phyloP scores from a whole-genome alignment of 1,140 invertebrate species.

The Odontomachus brunneus region DNA sequence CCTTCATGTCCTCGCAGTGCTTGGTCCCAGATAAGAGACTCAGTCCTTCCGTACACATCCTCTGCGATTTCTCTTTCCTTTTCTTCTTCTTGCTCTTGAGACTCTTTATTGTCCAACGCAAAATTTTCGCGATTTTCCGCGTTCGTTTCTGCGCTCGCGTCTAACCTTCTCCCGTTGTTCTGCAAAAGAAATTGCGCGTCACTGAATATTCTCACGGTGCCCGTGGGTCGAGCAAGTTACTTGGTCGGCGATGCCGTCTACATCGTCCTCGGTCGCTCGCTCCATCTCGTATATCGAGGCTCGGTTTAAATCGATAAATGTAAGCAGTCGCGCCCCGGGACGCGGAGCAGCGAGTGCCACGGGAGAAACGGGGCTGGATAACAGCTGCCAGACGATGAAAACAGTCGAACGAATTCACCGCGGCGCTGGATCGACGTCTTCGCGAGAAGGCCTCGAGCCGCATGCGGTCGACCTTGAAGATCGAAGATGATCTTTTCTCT shows the following conservation, averaged over 20 bases:
- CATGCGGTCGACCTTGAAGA: slow-evolving; percentile 73
- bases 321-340: slow-evolving; percentile 49
- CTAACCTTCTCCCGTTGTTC: slow-evolving; percentile 26
- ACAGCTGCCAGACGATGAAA: slow-evolving; percentile 71
- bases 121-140: background rate
- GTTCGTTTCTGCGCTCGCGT: background rate
- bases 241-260: slow-evolving; percentile 7
- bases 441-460: slow-evolving; percentile 70
- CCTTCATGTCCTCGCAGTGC: slow-evolving; percentile 32
- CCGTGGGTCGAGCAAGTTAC: slow-evolving; percentile 25
- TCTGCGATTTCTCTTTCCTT: background rate
- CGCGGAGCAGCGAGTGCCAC: slow-evolving; percentile 24
- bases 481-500: slow-evolving; percentile 71
- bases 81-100: background rate
- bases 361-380: slow-evolving; percentile 44
- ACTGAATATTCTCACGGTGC: background rate
- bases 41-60: background rate
- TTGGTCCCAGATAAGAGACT: slow-evolving; percentile 8
- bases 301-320: slow-evolving; percentile 51
- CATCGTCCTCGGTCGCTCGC: background rate
- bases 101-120: background rate
- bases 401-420: slow-evolving; percentile 74
- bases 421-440: slow-evolving; percentile 64
- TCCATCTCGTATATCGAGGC: slow-evolving; percentile 41
- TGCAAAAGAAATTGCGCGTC: background rate